Base-by-base conservation (phyloP, 1,140 invertebrate genomes). In the Platorchestia sp. region DNA sequence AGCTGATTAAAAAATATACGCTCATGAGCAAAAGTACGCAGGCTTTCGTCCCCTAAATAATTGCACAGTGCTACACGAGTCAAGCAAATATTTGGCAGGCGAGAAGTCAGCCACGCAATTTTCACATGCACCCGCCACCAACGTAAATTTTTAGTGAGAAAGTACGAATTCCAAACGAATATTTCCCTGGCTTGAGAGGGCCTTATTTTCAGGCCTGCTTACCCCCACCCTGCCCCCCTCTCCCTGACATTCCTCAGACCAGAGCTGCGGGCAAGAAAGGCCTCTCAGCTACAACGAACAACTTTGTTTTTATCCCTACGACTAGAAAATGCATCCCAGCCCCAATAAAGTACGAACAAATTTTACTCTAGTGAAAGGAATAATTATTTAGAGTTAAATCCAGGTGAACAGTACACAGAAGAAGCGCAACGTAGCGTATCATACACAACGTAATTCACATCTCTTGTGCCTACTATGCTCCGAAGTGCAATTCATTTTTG, bases 391-490 rank as follows among this genome's bases (percentile, higher is more conserved):
- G 1, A 36, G 36, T 75, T 10, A 27, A 75, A 75, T 75, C 14
- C 10, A 75, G 7, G 10, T 22, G 14, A 27, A 10, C 14, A 22
- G 27, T 27, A 10, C 10, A 27, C 27, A 36, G 14, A 3, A 75
- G 27, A 1, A 89, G 36, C 87, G 27, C 41, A 89, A 3, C 16
- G 59, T 36, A 89, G 27, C 27, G 87, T 27, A 14, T 14, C 5
- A 89, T 89, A 93, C 36, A 44, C 10, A 93, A 93, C 91, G 91
- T 93, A 93, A 93, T 93, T 93, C 45, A 93, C 91, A 93, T 10
- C 91, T 93, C 91, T 93, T 93, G 40, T 93, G 91, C 91, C 91
- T 93, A 0, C 22, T 44, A 45, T 93, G 91, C 45, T 93, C 91
- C 10, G 0, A 93, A 47, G 14, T 22, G 45, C 44, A 93, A 93